These are phyloP conservation scores for Drosophila melanica DNA, from an alignment of 1,140 invertebrate species.

Conservation along the genomic window DNA sequence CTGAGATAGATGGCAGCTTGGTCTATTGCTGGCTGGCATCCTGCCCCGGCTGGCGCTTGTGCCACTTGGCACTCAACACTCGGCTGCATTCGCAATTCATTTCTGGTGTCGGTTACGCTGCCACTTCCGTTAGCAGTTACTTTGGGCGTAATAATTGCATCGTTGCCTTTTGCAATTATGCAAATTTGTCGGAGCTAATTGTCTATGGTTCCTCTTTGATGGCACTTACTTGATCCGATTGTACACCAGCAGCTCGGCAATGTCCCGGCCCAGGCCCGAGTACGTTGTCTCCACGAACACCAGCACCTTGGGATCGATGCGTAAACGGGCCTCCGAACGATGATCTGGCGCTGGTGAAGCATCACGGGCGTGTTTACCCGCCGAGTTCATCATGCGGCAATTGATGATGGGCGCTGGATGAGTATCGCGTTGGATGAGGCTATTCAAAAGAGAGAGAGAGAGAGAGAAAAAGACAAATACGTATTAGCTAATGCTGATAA, in stretches of 20 bases:
- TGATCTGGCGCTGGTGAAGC: conserved; percentile 89
- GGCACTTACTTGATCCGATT: conserved; percentile 94
- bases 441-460: conserved; percentile 78
- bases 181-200: conserved; percentile 76
- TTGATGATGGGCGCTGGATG: conserved; percentile 91
- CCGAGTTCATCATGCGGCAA: conserved; percentile 88
- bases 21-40: conserved; percentile 4
- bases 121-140: conserved; percentile 70
- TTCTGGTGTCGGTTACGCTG: conserved; percentile 68
- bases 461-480: conserved; percentile 16
- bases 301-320: conserved; percentile 95
- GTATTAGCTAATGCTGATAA: neutral
- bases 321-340: conserved; percentile 90
- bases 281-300: conserved; percentile 98
- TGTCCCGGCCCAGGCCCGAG: conserved; percentile 94
- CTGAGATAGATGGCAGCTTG: conserved; percentile 38
- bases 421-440: conserved; percentile 90
- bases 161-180: conserved; percentile 74
- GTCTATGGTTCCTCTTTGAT: conserved; percentile 66
- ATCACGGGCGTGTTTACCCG: conserved; percentile 86
- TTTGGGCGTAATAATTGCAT: conserved; percentile 73
- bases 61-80: conserved; percentile 44
- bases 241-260: conserved; percentile 96
- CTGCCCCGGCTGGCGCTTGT: conserved; percentile 18
- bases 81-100: conserved; percentile 60